A percentile compares a stretch with the other conserved stretches of the same genome.
phyloP scores from a whole-genome alignment of 1,140 invertebrate species.

The Temnothorax nylanderi region DNA sequence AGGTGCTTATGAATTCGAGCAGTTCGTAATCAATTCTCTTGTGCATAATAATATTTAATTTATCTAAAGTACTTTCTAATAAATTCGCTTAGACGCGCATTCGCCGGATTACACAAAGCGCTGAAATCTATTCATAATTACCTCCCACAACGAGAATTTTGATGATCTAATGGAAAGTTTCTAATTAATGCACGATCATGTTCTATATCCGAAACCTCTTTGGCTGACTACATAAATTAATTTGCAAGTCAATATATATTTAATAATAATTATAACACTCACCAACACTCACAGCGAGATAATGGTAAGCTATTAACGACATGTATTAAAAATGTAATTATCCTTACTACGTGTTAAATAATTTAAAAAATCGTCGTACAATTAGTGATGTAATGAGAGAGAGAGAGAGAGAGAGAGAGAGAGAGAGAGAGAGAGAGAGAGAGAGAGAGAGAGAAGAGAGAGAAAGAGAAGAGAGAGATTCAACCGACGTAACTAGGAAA shows the following conservation, averaged over 20 bases:
- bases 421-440: too few species aligned
- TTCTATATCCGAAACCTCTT: neutral
- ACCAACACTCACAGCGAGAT: neutral
- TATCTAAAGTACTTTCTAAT: constrained; percentile 34
- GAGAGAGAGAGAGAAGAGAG: too few species aligned
- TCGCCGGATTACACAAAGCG: constrained; percentile 3
- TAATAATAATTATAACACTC: neutral
- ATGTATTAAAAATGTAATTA: neutral
- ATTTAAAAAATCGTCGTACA: neutral
- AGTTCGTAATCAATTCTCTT: constrained; percentile 28
- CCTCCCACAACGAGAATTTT: neutral
- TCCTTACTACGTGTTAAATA: neutral
- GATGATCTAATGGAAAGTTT: constrained; percentile 39
- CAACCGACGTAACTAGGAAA: neutral
- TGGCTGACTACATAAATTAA: neutral
- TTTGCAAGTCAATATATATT: neutral
- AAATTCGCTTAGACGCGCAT: neutral
- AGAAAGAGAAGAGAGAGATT: neutral
- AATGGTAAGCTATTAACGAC: neutral
- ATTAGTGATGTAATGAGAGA: neutral
- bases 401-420: too few species aligned
- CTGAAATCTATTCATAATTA: constrained; percentile 18
- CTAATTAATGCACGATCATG: constrained; percentile 37
- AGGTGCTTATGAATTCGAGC: neutral
- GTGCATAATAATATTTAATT: constrained; percentile 38